These are phyloP conservation scores for Disparrhopalites patrizii DNA, from an alignment of 2,888 invertebrate species.

Conservation along the genomic window DNA sequence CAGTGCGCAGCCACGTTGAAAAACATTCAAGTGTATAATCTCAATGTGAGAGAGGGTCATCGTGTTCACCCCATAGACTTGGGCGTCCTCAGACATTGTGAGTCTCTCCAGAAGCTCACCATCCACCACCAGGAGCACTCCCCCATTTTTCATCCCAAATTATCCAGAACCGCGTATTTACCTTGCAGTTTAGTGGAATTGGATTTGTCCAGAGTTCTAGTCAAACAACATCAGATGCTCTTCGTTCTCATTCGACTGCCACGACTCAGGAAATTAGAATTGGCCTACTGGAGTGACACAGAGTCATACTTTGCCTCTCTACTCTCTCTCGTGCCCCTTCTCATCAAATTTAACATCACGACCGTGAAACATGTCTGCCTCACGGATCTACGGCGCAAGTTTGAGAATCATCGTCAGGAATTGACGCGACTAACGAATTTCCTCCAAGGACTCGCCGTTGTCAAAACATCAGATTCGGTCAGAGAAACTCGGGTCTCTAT, in stretches of 20 bases:
- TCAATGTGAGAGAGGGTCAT: conserved; percentile 25
- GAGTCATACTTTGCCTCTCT: conserved; percentile 22
- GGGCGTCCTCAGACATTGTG: conserved; percentile 20
- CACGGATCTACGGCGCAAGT: conserved; percentile 23
- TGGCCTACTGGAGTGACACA: conserved; percentile 30
- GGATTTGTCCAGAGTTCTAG: conserved; percentile 21
- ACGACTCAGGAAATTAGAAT: conserved; percentile 6
- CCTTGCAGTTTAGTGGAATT: conserved; percentile 24
- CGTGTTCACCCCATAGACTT: conserved; percentile 29
- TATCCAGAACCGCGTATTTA: conserved; percentile 24
- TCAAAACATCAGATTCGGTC: conserved; percentile 1
- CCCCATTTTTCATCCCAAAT: conserved; percentile 24
- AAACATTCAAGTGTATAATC: conserved; percentile 20
- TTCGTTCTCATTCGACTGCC: conserved; percentile 33
- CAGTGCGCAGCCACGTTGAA: conserved; percentile 17
- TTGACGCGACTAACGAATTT: conserved; percentile 23
- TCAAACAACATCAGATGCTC: conserved; percentile 34
- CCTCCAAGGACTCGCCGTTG: conserved; percentile 4
- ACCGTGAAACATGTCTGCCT: conserved; percentile 17
- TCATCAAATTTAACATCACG: conserved; percentile 33
- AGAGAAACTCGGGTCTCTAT: conserved; percentile 14
- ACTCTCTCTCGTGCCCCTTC: conserved; percentile 25
- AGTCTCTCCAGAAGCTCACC: conserved; percentile 21
- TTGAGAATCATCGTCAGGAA: conserved; percentile 27
- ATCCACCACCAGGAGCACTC: conserved; percentile 27